Base-by-base conservation (phyloP, 2,113 vertebrate genomes). In the Microtus pennsylvanicus region DNA sequence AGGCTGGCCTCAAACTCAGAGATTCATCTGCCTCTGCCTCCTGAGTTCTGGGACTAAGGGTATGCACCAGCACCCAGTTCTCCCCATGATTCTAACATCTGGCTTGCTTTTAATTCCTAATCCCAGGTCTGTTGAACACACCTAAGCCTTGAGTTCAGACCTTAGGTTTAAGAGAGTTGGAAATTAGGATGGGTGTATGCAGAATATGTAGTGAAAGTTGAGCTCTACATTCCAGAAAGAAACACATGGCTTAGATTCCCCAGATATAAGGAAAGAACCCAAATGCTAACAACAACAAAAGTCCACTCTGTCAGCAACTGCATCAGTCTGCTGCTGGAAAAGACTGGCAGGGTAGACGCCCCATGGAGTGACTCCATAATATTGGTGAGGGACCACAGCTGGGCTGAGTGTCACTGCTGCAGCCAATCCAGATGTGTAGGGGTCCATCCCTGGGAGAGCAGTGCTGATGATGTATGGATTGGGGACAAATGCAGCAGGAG, bases 381-480 rank as follows among this genome's bases (percentile, higher is more conserved):
- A 99, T 98, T 99, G 99, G 96, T 99, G 99, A 96, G 99, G 99
- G 97, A 99, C 99, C 81, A 99, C 99, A 0, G 99, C 99, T 42
- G 42, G 42, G 42, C 42, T 42, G 42, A 42, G 42, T 42, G 42
- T 42, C 42, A 42, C 3, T 42, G 42, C 42, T 0, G 67, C 99
- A 13, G 99, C 99, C 2, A 99, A 98, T 50, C 99, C 99, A 2
- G 99, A 99, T 74, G 99, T 99, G 38, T 99, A 99, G 0, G 99
- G 99, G 97, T 99, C 99, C 5, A 99, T 99, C 94, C 99, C 99
- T 0, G 99, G 99, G 0, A 99, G 99, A 10, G 99, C 99, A 28
- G 99, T 99, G 85, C 99, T 99, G 99, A 99, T 99, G 98, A 99
- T 99, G 98, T 99, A 99, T 45, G 99, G 99, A 61, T 99, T 99